Conservation (phyloP, 1,140 invertebrate genomes). For the Micrasema minimum region DNA sequence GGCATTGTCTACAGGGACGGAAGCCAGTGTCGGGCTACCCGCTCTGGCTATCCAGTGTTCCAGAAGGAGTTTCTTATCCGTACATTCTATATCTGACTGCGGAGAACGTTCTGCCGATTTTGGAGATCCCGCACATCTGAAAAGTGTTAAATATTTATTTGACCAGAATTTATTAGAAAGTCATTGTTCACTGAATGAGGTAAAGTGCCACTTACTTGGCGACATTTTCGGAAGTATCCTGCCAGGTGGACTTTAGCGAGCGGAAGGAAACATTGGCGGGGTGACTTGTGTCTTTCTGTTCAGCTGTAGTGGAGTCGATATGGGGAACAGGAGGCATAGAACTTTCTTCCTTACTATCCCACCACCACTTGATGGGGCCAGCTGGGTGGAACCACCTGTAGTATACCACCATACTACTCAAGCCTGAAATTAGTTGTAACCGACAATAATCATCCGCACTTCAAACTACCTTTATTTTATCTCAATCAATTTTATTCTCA, state of each 20-base stretch:
- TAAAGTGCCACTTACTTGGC: constrained; percentile 40
- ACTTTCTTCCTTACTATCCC: constrained; percentile 54
- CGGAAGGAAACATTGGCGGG: constrained; percentile 46
- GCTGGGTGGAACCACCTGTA: constrained; percentile 74
- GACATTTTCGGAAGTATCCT: constrained; percentile 40
- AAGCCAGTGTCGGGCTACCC: constrained; percentile 63
- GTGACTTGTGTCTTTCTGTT: neutral
- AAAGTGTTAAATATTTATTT: no score
- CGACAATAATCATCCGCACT: no score
- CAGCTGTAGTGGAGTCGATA: neutral
- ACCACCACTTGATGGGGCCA: constrained; percentile 62
- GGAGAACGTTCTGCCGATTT: constrained; percentile 42
- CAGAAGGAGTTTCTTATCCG: constrained; percentile 65
- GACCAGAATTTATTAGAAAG: no score
- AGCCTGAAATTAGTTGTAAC: constrained; percentile 65
- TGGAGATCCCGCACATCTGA: constrained; percentile 41
- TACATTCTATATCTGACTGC: constrained; percentile 58
- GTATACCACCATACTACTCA: constrained; percentile 73
- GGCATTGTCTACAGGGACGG: constrained; percentile 58
- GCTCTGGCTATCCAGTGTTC: constrained; percentile 66
- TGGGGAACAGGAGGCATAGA: neutral
- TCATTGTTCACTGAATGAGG: no score
- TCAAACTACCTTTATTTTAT: no score
- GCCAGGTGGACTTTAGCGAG: constrained; percentile 54
- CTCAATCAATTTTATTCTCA: no score